Percentiles rank a stretch among this genome's conserved stretches.
phyloP scores from a whole-genome alignment of 2,113 vertebrate species.

The Actinemys pallida region DNA sequence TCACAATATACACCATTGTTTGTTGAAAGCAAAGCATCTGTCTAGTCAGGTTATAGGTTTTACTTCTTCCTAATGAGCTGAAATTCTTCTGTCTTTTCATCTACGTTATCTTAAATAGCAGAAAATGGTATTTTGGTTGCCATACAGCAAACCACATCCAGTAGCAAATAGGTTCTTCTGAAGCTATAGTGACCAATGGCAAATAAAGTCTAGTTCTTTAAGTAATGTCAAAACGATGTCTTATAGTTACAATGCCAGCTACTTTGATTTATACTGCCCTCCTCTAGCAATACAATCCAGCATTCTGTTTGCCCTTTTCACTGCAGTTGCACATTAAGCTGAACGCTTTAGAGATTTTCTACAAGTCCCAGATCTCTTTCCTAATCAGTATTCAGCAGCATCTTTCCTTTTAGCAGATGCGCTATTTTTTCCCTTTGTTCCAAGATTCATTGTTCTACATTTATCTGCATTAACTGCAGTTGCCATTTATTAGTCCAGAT shows the following conservation, averaged over 20 bases:
- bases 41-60: neutral
- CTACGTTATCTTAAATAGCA: slow-evolving; percentile 44
- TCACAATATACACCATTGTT: neutral
- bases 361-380: slow-evolving; percentile 75
- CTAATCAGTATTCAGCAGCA: slow-evolving; percentile 77
- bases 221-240: slow-evolving; percentile 52
- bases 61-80: slow-evolving; percentile 32
- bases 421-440: slow-evolving; percentile 72
- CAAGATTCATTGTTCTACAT: slow-evolving; percentile 71
- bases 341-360: slow-evolving; percentile 77
- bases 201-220: slow-evolving; percentile 63
- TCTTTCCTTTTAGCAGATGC: slow-evolving; percentile 75
- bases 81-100: neutral
- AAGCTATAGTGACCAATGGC: slow-evolving; percentile 40
- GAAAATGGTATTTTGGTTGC: slow-evolving; percentile 36
- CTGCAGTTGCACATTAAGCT: slow-evolving; percentile 65
- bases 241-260: slow-evolving; percentile 53
- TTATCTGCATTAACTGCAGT: slow-evolving; percentile 62
- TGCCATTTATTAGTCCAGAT: slow-evolving; percentile 71
- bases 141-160: slow-evolving; percentile 29
- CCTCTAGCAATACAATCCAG: slow-evolving; percentile 42
- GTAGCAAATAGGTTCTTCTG: slow-evolving; percentile 30
- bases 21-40: neutral
- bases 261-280: slow-evolving; percentile 76
- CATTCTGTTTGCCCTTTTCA: slow-evolving; percentile 66